Evolutionary conservation across 2,797 vertebrate genomes (phyloP).

Genomic region (Atherinosoma microstoma): DNA sequence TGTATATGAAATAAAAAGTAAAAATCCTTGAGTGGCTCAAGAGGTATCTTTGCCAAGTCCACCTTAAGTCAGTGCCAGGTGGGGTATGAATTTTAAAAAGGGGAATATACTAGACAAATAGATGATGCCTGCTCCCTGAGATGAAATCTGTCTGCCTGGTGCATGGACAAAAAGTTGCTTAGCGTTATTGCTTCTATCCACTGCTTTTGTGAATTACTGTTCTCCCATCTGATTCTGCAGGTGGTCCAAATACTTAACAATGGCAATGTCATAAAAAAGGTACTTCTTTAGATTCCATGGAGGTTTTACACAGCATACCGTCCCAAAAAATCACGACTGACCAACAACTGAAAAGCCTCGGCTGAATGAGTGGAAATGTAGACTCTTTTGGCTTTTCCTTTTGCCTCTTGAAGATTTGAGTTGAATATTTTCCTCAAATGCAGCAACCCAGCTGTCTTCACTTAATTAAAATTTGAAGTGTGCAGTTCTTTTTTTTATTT

Average conservation of each 20-base stretch:
- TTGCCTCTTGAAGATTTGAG: neutral
- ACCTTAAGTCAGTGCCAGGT: neutral
- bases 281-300: neutral
- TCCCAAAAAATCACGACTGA: neutral
- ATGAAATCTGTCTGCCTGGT: neutral
- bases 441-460: neutral
- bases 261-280: neutral
- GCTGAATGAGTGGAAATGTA: neutral
- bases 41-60: neutral
- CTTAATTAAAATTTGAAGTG: neutral
- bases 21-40: neutral
- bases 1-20: neutral
- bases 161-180: neutral
- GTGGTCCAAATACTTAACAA: neutral
- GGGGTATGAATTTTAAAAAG: neutral
- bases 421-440: conserved; percentile 4
- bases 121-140: neutral
- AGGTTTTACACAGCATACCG: neutral
- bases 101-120: neutral
- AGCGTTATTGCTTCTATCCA: neutral
- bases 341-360: neutral
- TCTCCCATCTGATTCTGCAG: neutral
- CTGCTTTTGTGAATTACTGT: neutral
- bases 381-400: neutral
- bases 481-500: neutral